These are phyloP conservation scores for Ornithorhynchus anatinus DNA, from an alignment of 2,113 vertebrate genomes.

Conservation along the genomic window DNA sequence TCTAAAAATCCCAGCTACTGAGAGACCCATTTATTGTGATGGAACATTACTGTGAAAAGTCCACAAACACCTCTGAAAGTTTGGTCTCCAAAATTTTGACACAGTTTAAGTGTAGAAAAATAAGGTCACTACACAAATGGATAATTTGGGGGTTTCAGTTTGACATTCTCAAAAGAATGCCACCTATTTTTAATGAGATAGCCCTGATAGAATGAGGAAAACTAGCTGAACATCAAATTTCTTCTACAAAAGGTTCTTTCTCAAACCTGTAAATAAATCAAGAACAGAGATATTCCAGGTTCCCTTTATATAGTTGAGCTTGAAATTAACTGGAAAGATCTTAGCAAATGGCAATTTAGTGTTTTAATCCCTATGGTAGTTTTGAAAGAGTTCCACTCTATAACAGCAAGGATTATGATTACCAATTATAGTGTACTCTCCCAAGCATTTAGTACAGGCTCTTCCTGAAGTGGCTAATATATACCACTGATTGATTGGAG, in stretches of 20 bases:
- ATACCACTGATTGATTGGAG: no score
- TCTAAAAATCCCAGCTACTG: not conserved
- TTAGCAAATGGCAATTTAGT: conserved; percentile 31
- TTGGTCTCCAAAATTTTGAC: no score
- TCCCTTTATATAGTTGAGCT: conserved; percentile 2
- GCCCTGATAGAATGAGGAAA: conserved; percentile 8
- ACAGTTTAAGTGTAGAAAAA: no score
- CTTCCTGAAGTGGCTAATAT: no score
- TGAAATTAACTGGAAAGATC: conserved; percentile 24
- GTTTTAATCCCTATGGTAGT: conserved; percentile 7
- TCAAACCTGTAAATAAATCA: conserved; percentile 42
- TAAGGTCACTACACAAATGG: no score
- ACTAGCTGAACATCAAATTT: conserved; percentile 19
- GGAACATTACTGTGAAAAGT: not conserved
- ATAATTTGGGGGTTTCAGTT: not conserved
- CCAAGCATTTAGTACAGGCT: no score
- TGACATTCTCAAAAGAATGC: not conserved
- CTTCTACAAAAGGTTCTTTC: conserved; percentile 43
- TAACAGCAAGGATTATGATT: no score
- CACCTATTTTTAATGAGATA: conserved; percentile 2
- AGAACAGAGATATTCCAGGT: conserved; percentile 18
- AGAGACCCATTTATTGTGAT: not conserved
- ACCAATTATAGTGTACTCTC: no score
- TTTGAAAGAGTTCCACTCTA: no score
- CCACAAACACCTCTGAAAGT: no score